A percentile compares a stretch with the other conserved stretches of the same genome.
phyloP scores from a whole-genome alignment of 2,113 vertebrate genomes.

The Sitta europaea region DNA sequence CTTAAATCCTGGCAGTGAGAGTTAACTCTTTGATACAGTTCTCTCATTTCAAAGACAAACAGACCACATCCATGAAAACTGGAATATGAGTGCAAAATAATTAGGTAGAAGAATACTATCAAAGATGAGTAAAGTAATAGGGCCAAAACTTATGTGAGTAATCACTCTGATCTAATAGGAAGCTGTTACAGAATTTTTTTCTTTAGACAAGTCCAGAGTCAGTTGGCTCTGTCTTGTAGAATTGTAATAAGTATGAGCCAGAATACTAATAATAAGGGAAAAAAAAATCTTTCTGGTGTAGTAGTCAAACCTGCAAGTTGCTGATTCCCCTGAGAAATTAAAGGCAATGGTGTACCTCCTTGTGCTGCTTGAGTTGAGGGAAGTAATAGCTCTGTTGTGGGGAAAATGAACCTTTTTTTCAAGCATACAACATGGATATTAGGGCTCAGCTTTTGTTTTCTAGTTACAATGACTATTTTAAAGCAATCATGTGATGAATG shows the following conservation, averaged over 20 bases:
- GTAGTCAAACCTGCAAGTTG: background rate
- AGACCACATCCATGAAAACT: background rate
- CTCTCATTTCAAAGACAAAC: background rate
- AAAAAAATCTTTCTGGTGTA: background rate
- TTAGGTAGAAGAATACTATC: background rate
- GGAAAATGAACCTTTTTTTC: background rate
- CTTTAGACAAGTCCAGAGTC: background rate
- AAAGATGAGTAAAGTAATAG: background rate
- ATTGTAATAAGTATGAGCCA: background rate
- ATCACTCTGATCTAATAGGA: background rate
- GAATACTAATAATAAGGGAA: background rate
- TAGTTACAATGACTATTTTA: background rate
- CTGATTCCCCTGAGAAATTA: background rate
- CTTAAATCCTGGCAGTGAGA: background rate
- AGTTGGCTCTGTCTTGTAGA: background rate
- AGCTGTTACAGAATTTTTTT: background rate
- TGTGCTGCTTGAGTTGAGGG: background rate
- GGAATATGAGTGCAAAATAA: background rate
- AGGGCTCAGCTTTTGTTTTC: background rate
- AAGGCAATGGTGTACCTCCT: background rate
- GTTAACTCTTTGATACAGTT: slow-evolving; percentile 5
- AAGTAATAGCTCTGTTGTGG: background rate
- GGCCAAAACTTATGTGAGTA: background rate
- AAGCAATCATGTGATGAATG: background rate
- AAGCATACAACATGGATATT: background rate